Evolutionary conservation across 2,113 vertebrate genomes (phyloP), one percentile per base, ranked within the genome.

Genomic region (Condylura cristata): DNA sequence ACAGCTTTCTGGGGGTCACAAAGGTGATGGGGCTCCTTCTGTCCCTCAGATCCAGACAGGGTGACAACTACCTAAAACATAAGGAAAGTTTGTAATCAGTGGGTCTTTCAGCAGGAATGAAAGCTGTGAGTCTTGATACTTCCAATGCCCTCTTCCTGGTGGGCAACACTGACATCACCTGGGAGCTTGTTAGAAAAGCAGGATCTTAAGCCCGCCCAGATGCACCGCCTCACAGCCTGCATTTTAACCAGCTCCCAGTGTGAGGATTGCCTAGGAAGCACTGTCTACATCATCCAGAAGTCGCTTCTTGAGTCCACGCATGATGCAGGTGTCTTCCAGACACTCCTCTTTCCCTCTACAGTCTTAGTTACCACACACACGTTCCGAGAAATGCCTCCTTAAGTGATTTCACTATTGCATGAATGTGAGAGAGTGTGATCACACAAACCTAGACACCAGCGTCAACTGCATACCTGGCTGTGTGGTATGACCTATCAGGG

Each of bases 11-110:
- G 97, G 1, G 97, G 96, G 94, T 99, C 99, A 18, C 93, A 97
- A 22, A 99, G 97, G 70, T 93, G 96, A 89, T 98, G 98, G 12
- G 95, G 92, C 14, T 98, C 96, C 20, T 98, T 99, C 93, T 97
- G 97, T 0, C 98, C 98, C 34, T 99, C 98, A 8, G 98, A 93
- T 37, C 99, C 99, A 30, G 96, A 98, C 70, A 99, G 96, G 58
- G 96, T 98, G 76, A 98, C 58, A 11, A 97, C 98, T 37, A 99
- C 98, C 99, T 99, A 61, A 32, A 51, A n/a, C 0, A 5, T 20
- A 37, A 32, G 66, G 44, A 48, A 79, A 90, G 80, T 65, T 56
- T 60, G 70, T 8, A 9, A 28, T 58, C 16, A 17, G 6, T 2
- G 14, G n/a, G 66, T 37, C 39, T 32, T 7, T 48, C 46, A 4